Evolutionary conservation across 2,113 vertebrate species (phyloP), one percentile per base, ranked within the genome.

Genomic region (Chamaetylas fuelleborni): DNA sequence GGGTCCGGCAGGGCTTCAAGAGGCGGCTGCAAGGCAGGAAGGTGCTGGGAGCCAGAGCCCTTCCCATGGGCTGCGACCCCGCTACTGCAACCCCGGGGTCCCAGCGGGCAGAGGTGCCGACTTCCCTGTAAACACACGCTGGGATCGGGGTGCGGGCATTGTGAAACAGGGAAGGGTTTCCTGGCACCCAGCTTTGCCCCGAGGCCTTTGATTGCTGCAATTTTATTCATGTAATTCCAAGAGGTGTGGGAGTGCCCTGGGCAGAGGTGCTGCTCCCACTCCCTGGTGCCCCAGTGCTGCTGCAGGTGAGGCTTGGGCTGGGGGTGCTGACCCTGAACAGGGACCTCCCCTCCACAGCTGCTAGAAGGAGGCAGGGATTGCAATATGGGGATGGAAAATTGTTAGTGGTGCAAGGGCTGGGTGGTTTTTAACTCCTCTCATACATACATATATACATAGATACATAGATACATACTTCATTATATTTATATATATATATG

Each of bases 81-180:
- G 0, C 1, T 6, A 1, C 48, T 6, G 25, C 23, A 20, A 7
- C 13, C 28, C 60, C 31, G 5, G 24, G 4, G 38, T 40, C 18
- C 11, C 25, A 1, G 6, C 14, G 4, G 25, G 12, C 1, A n/a
- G 20, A 26, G 48, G 2, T 43, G 42, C 36, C 5, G 4, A 8
- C 1, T 24, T 50, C 38, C 26, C 25, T n/a, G 64, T 38, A 50
- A 83, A n/a, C 72, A 62, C 22, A 24, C 0, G 40, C 12, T 2
- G 48, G 33, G 40, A 6, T 8, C 9, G 31, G 12, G 2, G 14
- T 26, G 50, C 54, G 1, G 5, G 12, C 14, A 1, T 50, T 66
- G 82, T 5, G 58, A 51, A 83, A 92, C 2, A 1, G 26, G 66
- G 24, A 48, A 28, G 58, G 66, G 53, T 60, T 72, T 12, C 53